phyloP scores from a whole-genome alignment of 2,888 invertebrate genomes.

The Sphaerophoria taeniata region DNA sequence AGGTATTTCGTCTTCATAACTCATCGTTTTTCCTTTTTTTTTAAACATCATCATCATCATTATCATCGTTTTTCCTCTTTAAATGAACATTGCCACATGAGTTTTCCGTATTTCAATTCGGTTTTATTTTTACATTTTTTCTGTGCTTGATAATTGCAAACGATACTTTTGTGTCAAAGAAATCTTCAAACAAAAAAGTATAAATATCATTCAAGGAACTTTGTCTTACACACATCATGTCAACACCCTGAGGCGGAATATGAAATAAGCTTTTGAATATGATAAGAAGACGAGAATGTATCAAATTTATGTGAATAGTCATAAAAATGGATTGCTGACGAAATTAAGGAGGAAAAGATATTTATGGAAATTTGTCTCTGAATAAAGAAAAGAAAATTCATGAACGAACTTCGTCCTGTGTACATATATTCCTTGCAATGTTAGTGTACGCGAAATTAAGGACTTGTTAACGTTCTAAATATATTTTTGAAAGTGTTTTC shows the following conservation, averaged over 20 bases:
- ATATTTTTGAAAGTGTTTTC: no score
- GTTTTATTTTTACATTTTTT: background rate
- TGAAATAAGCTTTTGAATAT: slow-evolving; percentile 42
- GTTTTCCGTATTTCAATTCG: slow-evolving; percentile 13
- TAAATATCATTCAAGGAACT: slow-evolving; percentile 9
- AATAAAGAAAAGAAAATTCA: no score
- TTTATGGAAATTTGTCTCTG: no score
- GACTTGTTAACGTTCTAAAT: no score
- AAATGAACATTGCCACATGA: slow-evolving; percentile 45
- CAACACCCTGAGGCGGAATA: slow-evolving; percentile 50
- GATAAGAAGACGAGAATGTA: no score
- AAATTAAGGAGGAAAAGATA: no score
- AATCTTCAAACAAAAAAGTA: background rate
- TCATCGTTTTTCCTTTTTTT: slow-evolving; percentile 11
- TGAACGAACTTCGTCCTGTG: no score
- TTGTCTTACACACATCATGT: slow-evolving; percentile 24
- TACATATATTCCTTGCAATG: no score
- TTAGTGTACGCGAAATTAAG: no score
- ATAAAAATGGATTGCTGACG: no score
- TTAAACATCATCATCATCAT: slow-evolving; percentile 29
- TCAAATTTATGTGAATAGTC: no score
- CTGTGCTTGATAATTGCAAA: slow-evolving; percentile 35
- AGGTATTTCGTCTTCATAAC: slow-evolving; percentile 15
- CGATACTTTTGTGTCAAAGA: slow-evolving; percentile 31
- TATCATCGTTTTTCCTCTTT: slow-evolving; percentile 32